Conservation (phyloP, 2,888 invertebrate species). For the Tanaodytes sp. region DNA sequence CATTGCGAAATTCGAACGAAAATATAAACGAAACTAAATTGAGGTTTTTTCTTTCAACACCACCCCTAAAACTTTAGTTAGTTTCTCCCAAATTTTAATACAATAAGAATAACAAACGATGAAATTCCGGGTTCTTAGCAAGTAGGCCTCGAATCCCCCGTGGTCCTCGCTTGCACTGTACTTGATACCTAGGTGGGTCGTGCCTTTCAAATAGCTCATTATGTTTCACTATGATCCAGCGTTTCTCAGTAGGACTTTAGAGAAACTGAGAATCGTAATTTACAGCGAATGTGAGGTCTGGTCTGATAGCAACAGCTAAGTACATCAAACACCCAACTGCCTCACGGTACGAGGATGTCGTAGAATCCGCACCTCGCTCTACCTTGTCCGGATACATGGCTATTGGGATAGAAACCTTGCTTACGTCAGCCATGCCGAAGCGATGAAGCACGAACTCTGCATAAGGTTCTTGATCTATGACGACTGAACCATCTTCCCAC, state of each 20-base stretch:
- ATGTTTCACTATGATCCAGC: slow-evolving; percentile 19
- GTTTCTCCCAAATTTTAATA: neutral
- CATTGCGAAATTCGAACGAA: too few relatives aligned
- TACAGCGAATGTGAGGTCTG: slow-evolving; percentile 25
- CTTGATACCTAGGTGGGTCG: neutral
- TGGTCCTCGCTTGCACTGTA: neutral
- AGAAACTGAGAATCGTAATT: slow-evolving; percentile 17
- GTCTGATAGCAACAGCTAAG: slow-evolving; percentile 16
- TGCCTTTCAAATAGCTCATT: slow-evolving; percentile 8
- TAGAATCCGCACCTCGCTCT: neutral
- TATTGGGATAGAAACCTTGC: slow-evolving; percentile 21
- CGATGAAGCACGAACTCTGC: slow-evolving; percentile 2
- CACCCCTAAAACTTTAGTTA: neutral
- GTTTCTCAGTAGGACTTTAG: slow-evolving; percentile 16
- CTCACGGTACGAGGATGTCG: slow-evolving; percentile 23
- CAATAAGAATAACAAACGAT: neutral
- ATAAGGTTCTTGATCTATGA: neutral
- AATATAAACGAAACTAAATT: neutral
- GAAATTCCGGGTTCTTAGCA: neutral
- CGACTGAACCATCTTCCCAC: slow-evolving; percentile 7
- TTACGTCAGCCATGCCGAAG: slow-evolving; percentile 14
- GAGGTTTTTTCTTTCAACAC: neutral
- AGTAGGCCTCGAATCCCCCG: neutral
- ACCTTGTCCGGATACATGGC: slow-evolving; percentile 16
- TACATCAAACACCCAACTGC: slow-evolving; percentile 36